Base-by-base conservation (phyloP, 2,113 vertebrate species). In the Zosterops lateralis region DNA sequence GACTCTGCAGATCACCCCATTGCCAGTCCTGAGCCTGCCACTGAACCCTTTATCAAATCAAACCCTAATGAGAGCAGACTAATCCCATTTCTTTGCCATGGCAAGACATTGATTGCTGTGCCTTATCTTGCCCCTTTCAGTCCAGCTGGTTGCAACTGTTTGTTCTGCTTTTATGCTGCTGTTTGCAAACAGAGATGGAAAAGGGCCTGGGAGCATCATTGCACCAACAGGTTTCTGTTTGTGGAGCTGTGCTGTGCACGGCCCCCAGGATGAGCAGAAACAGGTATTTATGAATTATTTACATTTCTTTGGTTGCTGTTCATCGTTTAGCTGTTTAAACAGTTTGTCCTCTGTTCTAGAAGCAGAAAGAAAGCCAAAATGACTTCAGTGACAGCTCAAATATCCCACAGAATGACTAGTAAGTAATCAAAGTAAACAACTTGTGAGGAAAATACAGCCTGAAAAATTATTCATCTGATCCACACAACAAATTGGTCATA, bases 351-450 rank as follows among this genome's bases (percentile, higher is more conserved):
- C 54, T 84, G 29, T 81, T 92, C 56, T 34, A 20, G 47, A 50
- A 95, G 89, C 45, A 89, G 77, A 84, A 93, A 58, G 84, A 91
- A 92, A 89, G 38, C 45, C 84, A 65, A 87, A 89, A 68, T 44
- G 3, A 89, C 84, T 93, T 75, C 80, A 87, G 45, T 76, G 91
- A 89, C 84, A 96, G 68, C 74, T 92, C 89, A 93, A 44, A 84
- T 82, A 85, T 50, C 86, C 84, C 61, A 26, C 50, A 34, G 73
- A 94, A 94, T 66, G 73, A 91, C 77, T 88, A 19, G 76, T 73
- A 87, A 92, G 78, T 70, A 96, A 84, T 82, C 58, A 82, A 93
- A 95, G 74, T 84, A 93, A 93, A 93, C 87, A 95, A 87, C 66
- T 82, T 75, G 36, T 6, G 62, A 84, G 38, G 56, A 73, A 87